Evolutionary conservation across 2,113 vertebrate genomes (phyloP).

Genomic region (Naja naja): DNA sequence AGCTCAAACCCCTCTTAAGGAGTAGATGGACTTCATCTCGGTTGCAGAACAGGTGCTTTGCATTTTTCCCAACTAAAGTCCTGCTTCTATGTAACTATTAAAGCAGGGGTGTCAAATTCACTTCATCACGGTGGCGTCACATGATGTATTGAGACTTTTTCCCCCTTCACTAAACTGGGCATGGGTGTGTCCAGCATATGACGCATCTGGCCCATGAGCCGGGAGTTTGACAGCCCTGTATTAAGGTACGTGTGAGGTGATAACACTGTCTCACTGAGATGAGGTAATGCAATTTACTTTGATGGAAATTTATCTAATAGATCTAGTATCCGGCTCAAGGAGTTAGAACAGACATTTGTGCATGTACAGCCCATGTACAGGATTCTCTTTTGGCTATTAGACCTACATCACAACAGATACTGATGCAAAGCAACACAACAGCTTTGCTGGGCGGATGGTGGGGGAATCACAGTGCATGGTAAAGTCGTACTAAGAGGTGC

Average conservation of each 20-base stretch:
- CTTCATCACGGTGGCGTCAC: no score
- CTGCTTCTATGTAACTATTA: not conserved
- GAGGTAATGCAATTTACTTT: not conserved
- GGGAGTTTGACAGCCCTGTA: no score
- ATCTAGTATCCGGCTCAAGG: not conserved
- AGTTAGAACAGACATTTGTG: not conserved
- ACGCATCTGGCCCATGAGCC: no score
- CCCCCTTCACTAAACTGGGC: no score
- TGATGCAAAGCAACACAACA: not conserved
- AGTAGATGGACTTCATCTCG: not conserved
- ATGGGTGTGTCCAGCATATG: no score
- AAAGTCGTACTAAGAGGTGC: not conserved
- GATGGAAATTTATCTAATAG: not conserved
- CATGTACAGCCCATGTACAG: not conserved
- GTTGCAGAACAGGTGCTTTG: not conserved
- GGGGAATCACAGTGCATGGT: not conserved
- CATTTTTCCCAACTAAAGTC: not conserved
- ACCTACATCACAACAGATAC: not conserved
- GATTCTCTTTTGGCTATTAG: not conserved
- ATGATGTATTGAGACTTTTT: no score
- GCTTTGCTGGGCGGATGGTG: not conserved
- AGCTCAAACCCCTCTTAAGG: not conserved
- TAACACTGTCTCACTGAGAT: not conserved
- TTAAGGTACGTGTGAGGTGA: not conserved
- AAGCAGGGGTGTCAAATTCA: not conserved